Base-by-base conservation (phyloP, 2,888 invertebrate genomes). In the Philereme transversata region DNA sequence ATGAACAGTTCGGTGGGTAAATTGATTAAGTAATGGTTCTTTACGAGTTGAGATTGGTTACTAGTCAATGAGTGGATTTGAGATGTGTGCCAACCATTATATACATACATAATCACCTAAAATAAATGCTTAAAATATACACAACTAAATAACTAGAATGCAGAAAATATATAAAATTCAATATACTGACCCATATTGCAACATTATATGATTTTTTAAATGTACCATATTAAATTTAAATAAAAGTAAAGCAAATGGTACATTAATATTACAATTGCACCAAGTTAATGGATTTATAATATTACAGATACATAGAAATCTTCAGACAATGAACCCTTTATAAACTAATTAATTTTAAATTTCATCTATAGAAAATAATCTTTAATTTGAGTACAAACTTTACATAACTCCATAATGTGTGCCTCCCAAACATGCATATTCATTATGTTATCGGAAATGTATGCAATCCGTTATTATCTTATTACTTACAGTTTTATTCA, bases 91-190 rank as follows among this genome's bases (percentile, higher is more conserved):
- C 69, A 70, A 77, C 73, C 77, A 80, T 79, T 82, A 85, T 85
- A 84, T 84, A 86, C 83, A 84, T 77, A 77, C 65, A 73, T 80
- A 78, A 22, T 22, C 62, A 74, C 72, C 75, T 81, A 79, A 76
- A 79, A 78, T 79, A 81, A 81, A 82, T 82, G 81, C 82, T 83
- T 82, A 78, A 74, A 81, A 80, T 84, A 79, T 83, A 83, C 83
- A 83, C 66, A 67, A 73, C 72, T 73, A 78, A 80, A 73, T 59
- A 69, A 64, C 76, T 79, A 79, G 53, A 64, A 55, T 41, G 50
- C 70, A 60, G 71, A 69, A 73, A 75, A 76, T 75, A 75, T 74
- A 76, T 73, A 69, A 68, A 69, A 73, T 74, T 75, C 70, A 75
- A 65, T 69, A 65, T 76, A 76, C 72, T 74, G 73, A 73, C 73